A percentile compares a stretch with the other conserved stretches of the same genome.
Evolutionary conservation across 2,888 invertebrate genomes (phyloP).

Genomic region (Hydriomena furcata): DNA sequence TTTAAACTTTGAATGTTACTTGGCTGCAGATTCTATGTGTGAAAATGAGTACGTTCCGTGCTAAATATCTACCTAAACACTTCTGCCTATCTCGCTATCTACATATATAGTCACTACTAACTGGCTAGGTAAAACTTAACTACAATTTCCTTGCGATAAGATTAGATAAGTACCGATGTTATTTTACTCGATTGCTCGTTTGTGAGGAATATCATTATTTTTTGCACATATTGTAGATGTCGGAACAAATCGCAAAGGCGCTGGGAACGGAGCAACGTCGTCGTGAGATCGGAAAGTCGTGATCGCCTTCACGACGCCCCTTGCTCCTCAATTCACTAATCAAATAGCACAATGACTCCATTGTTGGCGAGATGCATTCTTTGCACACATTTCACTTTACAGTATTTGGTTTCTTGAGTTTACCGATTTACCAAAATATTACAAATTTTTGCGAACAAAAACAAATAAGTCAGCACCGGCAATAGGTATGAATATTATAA

Average conservation of each 20-base stretch:
- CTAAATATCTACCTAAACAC: slow-evolving; percentile 16
- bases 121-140: slow-evolving; percentile 25
- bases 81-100: slow-evolving; percentile 25
- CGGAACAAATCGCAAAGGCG: slow-evolving; percentile 60
- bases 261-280: slow-evolving; percentile 54
- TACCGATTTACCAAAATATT: slow-evolving; percentile 5
- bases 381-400: slow-evolving; percentile 56
- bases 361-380: slow-evolving; percentile 61
- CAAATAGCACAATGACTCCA: slow-evolving; percentile 70
- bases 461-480: no score
- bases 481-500: no score
- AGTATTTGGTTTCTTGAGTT: slow-evolving; percentile 49
- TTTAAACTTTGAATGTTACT: slow-evolving; percentile 7
- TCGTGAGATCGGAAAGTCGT: slow-evolving; percentile 73
- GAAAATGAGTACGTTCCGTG: neutral
- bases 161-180: slow-evolving; percentile 36
- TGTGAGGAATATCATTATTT: slow-evolving; percentile 38
- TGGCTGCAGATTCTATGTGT: neutral
- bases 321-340: slow-evolving; percentile 66
- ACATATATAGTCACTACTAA: slow-evolving; percentile 16
- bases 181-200: slow-evolving; percentile 29
- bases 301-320: slow-evolving; percentile 67
- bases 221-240: slow-evolving; percentile 49
- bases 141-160: slow-evolving; percentile 34
- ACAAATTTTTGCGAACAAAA: no score